phyloP scores from a whole-genome alignment of 2,888 invertebrate genomes.

The Aleiodes alternator region DNA sequence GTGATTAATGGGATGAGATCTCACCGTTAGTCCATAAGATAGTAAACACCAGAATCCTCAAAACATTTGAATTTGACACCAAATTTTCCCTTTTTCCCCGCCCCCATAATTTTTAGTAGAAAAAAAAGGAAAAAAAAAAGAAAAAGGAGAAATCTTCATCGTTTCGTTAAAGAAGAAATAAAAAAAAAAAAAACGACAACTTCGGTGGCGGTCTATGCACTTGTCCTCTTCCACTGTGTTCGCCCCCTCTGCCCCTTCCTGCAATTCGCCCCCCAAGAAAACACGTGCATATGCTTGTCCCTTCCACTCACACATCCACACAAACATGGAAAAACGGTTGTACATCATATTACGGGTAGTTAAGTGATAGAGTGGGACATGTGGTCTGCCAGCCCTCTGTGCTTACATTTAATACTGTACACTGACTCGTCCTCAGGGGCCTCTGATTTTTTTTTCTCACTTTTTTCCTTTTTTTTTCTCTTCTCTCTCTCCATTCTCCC shows the following conservation, averaged over 20 bases:
- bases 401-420: conserved; percentile 68
- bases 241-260: conserved; percentile 12
- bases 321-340: conserved; percentile 53
- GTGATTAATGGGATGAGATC: conserved; percentile 28
- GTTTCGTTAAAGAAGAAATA: neutral
- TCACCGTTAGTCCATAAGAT: conserved; percentile 17
- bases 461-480: conserved; percentile 8
- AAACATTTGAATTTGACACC: conserved; percentile 27
- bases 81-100: conserved; percentile 16
- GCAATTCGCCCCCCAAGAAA: conserved; percentile 51
- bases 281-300: conserved; percentile 52
- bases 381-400: conserved; percentile 73
- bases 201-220: conserved; percentile 36
- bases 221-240: conserved; percentile 24
- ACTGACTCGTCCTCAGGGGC: conserved; percentile 54
- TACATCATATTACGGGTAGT: conserved; percentile 69
- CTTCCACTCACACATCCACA: conserved; percentile 37
- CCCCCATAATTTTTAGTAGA: neutral
- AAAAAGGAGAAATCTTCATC: neutral
- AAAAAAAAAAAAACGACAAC: conserved; percentile 3
- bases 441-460: conserved; percentile 36
- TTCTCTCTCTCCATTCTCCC: conserved; percentile 40
- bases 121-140: too few species aligned
- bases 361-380: conserved; percentile 73
- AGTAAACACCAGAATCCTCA: conserved; percentile 32